These are phyloP conservation scores for Scaptomyza tumidula DNA, from an alignment of 2,888 invertebrate genomes.

Conservation along the genomic window DNA sequence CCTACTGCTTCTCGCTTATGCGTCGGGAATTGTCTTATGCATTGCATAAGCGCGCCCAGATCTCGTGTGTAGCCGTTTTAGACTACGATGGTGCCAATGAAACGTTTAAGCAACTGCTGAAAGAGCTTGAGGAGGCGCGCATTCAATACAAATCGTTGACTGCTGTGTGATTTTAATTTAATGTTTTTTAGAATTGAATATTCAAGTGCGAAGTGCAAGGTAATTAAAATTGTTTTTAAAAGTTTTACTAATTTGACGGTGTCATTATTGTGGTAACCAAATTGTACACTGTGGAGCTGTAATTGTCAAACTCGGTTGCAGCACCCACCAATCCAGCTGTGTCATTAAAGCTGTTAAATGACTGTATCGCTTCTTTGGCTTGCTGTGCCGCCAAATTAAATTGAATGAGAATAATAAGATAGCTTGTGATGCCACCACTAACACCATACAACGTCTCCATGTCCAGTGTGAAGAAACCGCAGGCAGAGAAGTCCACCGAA, in stretches of 20 bases:
- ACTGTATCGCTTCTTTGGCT: constrained; percentile 77
- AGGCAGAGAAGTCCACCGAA: constrained; percentile 84
- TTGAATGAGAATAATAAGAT: constrained; percentile 84
- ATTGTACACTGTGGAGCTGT: constrained; percentile 48
- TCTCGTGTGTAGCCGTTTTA: constrained; percentile 87
- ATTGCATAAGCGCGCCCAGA: constrained; percentile 86
- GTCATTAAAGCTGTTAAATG: constrained; percentile 66
- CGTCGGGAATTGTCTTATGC: constrained; percentile 86
- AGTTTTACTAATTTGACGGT: constrained; percentile 37
- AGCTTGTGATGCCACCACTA: constrained; percentile 84
- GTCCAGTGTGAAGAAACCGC: constrained; percentile 84
- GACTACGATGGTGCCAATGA: constrained; percentile 88
- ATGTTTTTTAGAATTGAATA: constrained; percentile 12
- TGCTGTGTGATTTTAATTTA: constrained; percentile 57
- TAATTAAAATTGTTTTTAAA: constrained; percentile 23
- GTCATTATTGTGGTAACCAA: constrained; percentile 62
- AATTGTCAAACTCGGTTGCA: constrained; percentile 57
- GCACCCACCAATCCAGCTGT: constrained; percentile 66
- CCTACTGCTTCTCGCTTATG: constrained; percentile 87
- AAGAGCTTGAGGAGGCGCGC: constrained; percentile 61
- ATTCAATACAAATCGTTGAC: constrained; percentile 49
- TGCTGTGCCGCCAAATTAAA: constrained; percentile 84
- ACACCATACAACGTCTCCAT: constrained; percentile 85
- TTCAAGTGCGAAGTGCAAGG: constrained; percentile 43
- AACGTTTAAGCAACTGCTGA: constrained; percentile 66